Evolutionary conservation across 2,888 invertebrate species (phyloP), one percentile per base, ranked within the genome.

Genomic region (Drosophila neotestacea): DNA sequence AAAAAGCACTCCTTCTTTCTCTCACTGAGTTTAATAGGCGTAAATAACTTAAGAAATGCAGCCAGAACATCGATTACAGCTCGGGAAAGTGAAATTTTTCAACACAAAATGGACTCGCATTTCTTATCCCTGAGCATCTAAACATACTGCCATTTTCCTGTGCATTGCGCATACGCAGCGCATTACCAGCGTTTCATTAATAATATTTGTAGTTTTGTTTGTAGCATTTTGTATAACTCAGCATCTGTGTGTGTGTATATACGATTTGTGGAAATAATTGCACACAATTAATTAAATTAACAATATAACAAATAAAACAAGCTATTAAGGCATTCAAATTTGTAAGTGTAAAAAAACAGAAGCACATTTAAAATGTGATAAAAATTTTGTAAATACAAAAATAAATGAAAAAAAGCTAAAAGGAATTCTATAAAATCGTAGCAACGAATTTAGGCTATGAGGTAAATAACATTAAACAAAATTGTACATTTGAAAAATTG

Each of bases 321-420:
- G 44, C 58, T 41, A 36, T 44, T 38, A 63, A 47, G 48, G 13
- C 38, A 71, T 50, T 28, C n/a, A 54, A 54, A 63, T 63, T 68
- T 44, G 36, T 72, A 65, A 70, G 28, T 30, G 32, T 28, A 50
- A 2, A 46, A 16, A 34, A 36, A 39, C 10, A 11, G 1, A 46
- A 44, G 41, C 78, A 79, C 78, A 78, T 85, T 83, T 62, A 4
- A 83, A 83, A 88, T 85, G 84, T 85, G 88, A 86, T 86, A 70
- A 70, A 61, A 61, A 41, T 64, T 75, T 66, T 66, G 79, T 77
- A 69, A 6, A 71, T 70, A 69, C 48, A 22, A 22, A 50, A 63
- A 62, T 10, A 38, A 44, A 44, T n/a, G 11, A 13, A 56, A 51
- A 36, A 36, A 55, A 66, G 47, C 42, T 54, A 52, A 70, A 52